Conservation (phyloP, 1,140 invertebrate species). For the Bemisia tabaci region DNA sequence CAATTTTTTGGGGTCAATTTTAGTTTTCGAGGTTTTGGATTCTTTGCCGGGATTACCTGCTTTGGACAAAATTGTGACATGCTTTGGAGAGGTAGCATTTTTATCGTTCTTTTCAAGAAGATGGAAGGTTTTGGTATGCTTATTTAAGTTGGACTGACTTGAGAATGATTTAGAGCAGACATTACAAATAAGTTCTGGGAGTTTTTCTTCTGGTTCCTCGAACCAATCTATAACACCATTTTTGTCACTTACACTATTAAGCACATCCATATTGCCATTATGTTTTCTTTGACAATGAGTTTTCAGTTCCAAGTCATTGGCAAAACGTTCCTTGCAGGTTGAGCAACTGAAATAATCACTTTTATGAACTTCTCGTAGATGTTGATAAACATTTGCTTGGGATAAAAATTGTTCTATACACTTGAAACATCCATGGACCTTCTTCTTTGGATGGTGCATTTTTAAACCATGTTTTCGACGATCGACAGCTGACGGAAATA, state of each 20-base stretch:
- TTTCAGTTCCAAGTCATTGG: background rate
- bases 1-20: background rate
- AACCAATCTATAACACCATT: background rate
- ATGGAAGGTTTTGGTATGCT: background rate
- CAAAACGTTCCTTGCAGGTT: conserved; percentile 22
- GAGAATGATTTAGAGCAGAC: background rate
- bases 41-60: background rate
- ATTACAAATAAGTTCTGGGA: background rate
- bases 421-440: conserved; percentile 20
- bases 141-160: background rate
- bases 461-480: conserved; percentile 21
- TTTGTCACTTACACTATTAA: background rate
- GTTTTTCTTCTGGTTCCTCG: background rate
- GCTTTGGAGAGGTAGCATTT: background rate
- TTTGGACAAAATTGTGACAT: background rate
- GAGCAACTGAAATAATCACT: conserved; percentile 20
- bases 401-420: conserved; percentile 19
- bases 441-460: conserved; percentile 20
- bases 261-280: background rate
- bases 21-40: background rate
- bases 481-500: conserved; percentile 16
- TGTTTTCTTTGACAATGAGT: background rate
- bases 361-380: conserved; percentile 11
- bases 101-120: background rate
- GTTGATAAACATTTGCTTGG: conserved; percentile 18